Evolutionary conservation across 2,888 invertebrate genomes (phyloP).

Genomic region (Pyrgus malvae): DNA sequence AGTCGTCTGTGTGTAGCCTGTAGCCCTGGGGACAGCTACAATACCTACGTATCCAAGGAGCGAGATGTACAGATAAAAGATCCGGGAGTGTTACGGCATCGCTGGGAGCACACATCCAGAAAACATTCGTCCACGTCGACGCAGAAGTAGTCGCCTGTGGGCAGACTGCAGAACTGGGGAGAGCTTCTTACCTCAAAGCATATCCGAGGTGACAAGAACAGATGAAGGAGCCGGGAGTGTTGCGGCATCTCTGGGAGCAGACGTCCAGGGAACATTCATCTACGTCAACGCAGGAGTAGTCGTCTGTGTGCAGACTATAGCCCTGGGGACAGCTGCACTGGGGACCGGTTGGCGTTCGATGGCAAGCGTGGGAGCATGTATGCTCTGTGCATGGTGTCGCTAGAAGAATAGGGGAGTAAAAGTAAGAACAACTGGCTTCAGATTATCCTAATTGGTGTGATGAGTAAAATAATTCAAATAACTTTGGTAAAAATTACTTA

Average conservation of each 20-base stretch:
- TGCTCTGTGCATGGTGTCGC: constrained; percentile 66
- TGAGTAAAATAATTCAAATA: too few relatives aligned
- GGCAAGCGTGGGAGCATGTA: constrained; percentile 82
- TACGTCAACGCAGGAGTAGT: constrained; percentile 68
- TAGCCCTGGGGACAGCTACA: constrained; percentile 62
- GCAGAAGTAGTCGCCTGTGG: constrained; percentile 81
- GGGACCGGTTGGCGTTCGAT: constrained; percentile 84
- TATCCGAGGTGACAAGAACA: background rate
- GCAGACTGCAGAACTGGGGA: constrained; percentile 39
- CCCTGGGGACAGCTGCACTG: constrained; percentile 66
- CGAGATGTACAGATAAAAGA: background rate
- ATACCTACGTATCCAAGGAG: background rate
- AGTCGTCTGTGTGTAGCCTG: constrained; percentile 68
- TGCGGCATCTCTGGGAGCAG: background rate
- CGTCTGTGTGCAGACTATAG: constrained; percentile 65
- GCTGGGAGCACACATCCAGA: background rate
- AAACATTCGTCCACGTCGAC: background rate
- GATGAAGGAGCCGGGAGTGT: background rate
- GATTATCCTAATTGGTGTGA: too few relatives aligned
- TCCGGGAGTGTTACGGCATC: background rate
- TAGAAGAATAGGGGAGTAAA: constrained; percentile 32
- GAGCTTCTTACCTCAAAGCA: background rate
- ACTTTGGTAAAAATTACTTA: too few relatives aligned
- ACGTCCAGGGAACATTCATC: background rate
- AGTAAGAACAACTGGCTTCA: too few relatives aligned